phyloP scores from a whole-genome alignment of 1,140 invertebrate genomes.

The Tyrophagus putrescentiae region DNA sequence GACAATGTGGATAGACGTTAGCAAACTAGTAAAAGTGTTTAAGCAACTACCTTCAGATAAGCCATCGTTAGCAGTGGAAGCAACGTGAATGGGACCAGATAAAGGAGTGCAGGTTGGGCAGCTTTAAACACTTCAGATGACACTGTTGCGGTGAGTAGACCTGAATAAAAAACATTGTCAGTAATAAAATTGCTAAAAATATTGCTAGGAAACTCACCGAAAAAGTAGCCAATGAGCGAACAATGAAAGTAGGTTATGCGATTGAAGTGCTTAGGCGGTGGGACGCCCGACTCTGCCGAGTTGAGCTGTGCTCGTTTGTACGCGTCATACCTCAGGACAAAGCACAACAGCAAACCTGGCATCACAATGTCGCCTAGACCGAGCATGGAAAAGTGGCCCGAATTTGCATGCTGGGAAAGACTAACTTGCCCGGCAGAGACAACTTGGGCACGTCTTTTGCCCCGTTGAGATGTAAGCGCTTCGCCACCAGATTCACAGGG shows the following conservation, averaged over 20 bases:
- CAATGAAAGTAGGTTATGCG: slow-evolving; percentile 81
- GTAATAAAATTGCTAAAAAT: slow-evolving; percentile 9
- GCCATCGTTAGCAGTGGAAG: slow-evolving; percentile 90
- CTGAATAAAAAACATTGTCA: slow-evolving; percentile 33
- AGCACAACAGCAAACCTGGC: slow-evolving; percentile 89
- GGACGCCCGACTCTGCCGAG: slow-evolving; percentile 55
- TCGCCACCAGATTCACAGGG: slow-evolving; percentile 74
- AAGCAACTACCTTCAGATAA: slow-evolving; percentile 65
- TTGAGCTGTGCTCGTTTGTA: slow-evolving; percentile 64
- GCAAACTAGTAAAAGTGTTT: not conserved
- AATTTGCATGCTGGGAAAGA: slow-evolving; percentile 88
- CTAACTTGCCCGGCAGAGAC: slow-evolving; percentile 85
- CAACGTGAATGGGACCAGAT: slow-evolving; percentile 90
- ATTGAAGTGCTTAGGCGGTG: slow-evolving; percentile 51
- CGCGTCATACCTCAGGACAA: slow-evolving; percentile 82
- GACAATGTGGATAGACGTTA: not conserved
- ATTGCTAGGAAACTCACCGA: slow-evolving; percentile 36
- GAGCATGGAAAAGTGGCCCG: slow-evolving; percentile 90
- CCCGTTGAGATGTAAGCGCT: slow-evolving; percentile 66
- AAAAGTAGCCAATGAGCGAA: slow-evolving; percentile 90
- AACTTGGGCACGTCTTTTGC: slow-evolving; percentile 79
- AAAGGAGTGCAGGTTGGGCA: slow-evolving; percentile 87
- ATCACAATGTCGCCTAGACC: slow-evolving; percentile 92
- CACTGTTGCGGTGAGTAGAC: slow-evolving; percentile 84
- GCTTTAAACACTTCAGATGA: slow-evolving; percentile 94